Base-by-base conservation (phyloP, 2,113 vertebrate genomes). In the Trogon surrucura region DNA sequence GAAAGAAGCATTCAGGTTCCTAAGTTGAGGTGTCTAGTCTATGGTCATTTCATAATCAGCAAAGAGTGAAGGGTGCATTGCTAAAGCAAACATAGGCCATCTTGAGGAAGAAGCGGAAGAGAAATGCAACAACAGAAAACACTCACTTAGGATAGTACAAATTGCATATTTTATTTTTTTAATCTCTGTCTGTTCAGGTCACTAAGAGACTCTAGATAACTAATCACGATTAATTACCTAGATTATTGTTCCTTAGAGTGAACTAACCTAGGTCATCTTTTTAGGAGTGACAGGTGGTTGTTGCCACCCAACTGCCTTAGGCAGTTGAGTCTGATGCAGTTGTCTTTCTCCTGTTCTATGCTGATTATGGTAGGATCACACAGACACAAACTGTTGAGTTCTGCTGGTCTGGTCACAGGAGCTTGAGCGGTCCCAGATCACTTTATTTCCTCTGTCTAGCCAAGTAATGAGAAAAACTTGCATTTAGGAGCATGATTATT, bases 41-140 rank as follows among this genome's bases (percentile, higher is more conserved):
- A n/a, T 38, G 16, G 34, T 75, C 25, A 29, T 81, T n/a, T 38
- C 20, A 13, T 32, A 51, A 60, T 38, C 66, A 47, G 3, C 36
- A 4, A 1, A 17, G 50, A 34, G 8, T 16, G 10, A 14, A 4
- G 11, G 21, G 3, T 2, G 2, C 16, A 2, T 14, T 44, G 34
- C 12, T 77, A 29, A 80, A 72, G 22, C 20, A 87, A 78, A 16
- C 6, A 27, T 20, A 21, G 34, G 10, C 16, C 51, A 78, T 41
- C 13, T 8, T 9, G 47, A 75, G 51, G 38, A 57, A n/a, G 16
- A 27, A 34, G 3, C 34, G 72, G 38, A 78, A 60, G 19, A 44
- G 72, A 92, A 92, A 67, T 60, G 25, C 9, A 57, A 18, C 27
- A 47, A 34, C 32, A 38, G 50, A 26, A 84, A 41, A 41, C 41